Percentiles rank a stretch among this genome's conserved stretches.
Conservation (phyloP, 2,888 invertebrate species). For the Meta bourneti region DNA sequence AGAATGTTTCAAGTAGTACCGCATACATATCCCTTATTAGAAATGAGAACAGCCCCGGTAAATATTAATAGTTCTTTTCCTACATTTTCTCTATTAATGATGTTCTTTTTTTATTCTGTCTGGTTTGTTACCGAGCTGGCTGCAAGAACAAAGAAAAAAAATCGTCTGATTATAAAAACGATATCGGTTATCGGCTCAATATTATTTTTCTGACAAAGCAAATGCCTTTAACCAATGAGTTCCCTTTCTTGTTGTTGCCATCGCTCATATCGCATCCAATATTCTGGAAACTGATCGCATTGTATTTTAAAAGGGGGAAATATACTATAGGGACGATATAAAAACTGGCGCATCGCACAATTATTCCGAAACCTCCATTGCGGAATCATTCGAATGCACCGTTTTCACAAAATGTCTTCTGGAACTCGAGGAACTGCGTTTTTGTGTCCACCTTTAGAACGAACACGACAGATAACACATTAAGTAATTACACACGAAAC, state of each 20-base stretch:
- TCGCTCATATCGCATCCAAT: conserved; percentile 22
- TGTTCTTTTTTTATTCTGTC: conserved; percentile 7
- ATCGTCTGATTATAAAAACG: conserved; percentile 62
- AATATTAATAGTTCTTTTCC: conserved; percentile 27
- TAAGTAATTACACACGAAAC: background rate
- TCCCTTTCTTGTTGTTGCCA: conserved; percentile 1
- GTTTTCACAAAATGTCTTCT: background rate
- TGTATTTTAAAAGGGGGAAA: conserved; percentile 25
- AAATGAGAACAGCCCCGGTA: background rate
- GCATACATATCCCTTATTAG: background rate
- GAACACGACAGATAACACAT: background rate
- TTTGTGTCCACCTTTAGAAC: background rate
- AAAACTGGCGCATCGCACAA: background rate
- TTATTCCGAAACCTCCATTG: background rate
- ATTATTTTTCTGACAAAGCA: conserved; percentile 35
- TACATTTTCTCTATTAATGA: conserved; percentile 29
- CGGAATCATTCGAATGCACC: background rate
- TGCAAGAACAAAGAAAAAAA: conserved; percentile 18
- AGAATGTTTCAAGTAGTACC: too few species aligned
- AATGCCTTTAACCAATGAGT: conserved; percentile 49
- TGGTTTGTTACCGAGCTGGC: background rate
- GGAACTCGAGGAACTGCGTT: background rate
- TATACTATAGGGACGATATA: background rate
- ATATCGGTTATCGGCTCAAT: conserved; percentile 61
- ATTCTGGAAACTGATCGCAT: conserved; percentile 45